Conservation (phyloP, 2,888 invertebrate species). For the Andrena haemorrhoa region DNA sequence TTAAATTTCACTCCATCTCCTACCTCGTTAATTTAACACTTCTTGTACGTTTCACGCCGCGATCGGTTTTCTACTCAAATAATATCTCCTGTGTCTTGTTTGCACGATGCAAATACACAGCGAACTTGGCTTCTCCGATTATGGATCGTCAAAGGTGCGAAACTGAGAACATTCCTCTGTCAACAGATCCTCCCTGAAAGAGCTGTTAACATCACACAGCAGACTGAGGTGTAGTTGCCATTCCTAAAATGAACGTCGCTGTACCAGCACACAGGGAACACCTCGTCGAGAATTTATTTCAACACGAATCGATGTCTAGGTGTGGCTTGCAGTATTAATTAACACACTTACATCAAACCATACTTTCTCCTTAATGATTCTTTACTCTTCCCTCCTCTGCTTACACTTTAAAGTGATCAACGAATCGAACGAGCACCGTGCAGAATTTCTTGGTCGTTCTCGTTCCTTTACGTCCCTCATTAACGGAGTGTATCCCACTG, state of each 20-base stretch:
- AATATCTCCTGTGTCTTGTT: slow-evolving; percentile 25
- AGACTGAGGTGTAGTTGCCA: neutral
- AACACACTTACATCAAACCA: neutral
- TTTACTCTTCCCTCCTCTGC: neutral
- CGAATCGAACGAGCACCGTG: too few relatives aligned
- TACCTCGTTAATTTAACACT: neutral
- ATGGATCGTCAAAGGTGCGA: neutral
- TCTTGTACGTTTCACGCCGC: neutral
- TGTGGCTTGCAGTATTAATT: neutral
- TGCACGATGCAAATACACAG: neutral
- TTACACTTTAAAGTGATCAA: neutral
- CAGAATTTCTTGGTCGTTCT: too few relatives aligned
- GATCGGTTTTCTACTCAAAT: slow-evolving; percentile 2
- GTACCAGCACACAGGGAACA: neutral
- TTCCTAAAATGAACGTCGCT: neutral
- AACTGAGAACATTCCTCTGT: neutral
- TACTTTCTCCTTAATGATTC: neutral
- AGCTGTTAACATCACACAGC: neutral
- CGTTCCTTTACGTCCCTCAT: neutral
- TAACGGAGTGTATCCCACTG: slow-evolving; percentile 10
- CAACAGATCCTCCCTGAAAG: slow-evolving; percentile 5
- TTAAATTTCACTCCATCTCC: neutral
- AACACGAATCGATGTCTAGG: neutral
- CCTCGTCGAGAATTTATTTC: neutral
- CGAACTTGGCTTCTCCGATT: neutral